Conservation (phyloP, 2,113 vertebrate species). For the Danionella cerebrum region DNA sequence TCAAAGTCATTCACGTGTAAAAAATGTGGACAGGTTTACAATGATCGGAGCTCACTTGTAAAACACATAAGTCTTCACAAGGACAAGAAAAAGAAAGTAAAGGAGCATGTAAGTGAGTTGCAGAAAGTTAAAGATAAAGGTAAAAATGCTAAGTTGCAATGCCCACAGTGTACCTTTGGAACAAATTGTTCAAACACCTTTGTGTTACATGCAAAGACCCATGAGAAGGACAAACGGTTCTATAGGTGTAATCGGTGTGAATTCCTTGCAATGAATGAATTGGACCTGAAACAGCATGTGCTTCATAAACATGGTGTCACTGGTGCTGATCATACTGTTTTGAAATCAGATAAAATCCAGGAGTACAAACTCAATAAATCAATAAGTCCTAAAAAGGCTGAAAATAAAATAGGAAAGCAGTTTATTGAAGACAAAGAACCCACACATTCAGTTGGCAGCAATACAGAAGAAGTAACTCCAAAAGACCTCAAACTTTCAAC, state of each 20-base stretch:
- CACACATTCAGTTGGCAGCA: background rate
- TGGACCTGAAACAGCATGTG: constrained; percentile 77
- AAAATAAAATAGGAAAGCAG: constrained; percentile 72
- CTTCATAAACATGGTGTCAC: constrained; percentile 50
- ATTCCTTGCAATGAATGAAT: constrained; percentile 78
- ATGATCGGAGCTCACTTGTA: constrained; percentile 81
- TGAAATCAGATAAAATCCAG: constrained; percentile 15
- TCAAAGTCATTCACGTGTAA: constrained; percentile 87
- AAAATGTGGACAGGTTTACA: constrained; percentile 85
- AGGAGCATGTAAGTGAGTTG: constrained; percentile 78
- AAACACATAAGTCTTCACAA: constrained; percentile 91
- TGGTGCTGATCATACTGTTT: constrained; percentile 27
- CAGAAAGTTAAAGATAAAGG: constrained; percentile 77
- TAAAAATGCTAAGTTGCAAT: constrained; percentile 67
- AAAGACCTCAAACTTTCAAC: background rate
- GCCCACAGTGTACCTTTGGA: constrained; percentile 75
- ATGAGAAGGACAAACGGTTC: constrained; percentile 84
- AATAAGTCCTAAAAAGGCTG: constrained; percentile 53
- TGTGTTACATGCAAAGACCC: constrained; percentile 81
- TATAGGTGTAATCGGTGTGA: constrained; percentile 84
- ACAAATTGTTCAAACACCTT: constrained; percentile 85
- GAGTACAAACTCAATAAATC: constrained; percentile 1
- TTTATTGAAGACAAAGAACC: constrained; percentile 46
- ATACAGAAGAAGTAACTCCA: background rate
- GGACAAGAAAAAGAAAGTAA: constrained; percentile 76